Evolutionary conservation across 2,797 vertebrate species (phyloP).

Genomic region (Pygocentrus nattereri): DNA sequence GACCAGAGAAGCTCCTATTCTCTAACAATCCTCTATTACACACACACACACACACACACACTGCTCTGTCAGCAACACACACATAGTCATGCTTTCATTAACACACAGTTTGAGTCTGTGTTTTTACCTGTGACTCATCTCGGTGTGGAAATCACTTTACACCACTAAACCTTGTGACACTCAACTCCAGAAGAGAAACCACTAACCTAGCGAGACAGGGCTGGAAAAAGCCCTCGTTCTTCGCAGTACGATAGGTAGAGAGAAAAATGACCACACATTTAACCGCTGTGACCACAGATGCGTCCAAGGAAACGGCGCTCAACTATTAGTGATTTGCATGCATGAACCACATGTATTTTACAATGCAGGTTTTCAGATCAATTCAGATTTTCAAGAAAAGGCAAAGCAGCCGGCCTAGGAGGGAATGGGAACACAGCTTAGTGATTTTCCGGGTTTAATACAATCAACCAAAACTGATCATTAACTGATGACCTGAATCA

Average conservation of each 20-base stretch:
- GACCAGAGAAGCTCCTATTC: background rate
- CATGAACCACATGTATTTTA: too few species aligned
- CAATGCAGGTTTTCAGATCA: too few species aligned
- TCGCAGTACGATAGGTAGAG: background rate
- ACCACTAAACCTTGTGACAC: background rate
- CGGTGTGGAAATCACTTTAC: background rate
- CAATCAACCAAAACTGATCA: too few species aligned
- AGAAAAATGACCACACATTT: background rate
- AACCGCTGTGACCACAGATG: background rate
- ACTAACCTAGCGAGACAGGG: background rate
- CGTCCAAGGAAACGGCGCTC: background rate
- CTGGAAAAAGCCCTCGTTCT: background rate
- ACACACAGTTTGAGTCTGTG: background rate
- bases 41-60: background rate
- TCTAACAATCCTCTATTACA: background rate
- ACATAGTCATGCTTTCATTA: slow-evolving; percentile 1
- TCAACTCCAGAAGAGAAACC: slow-evolving; percentile 1
- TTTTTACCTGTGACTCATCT: slow-evolving; percentile 27
- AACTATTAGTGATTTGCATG: background rate
- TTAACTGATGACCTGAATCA: too few species aligned
- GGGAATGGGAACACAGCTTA: too few species aligned
- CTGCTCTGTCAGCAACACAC: background rate
- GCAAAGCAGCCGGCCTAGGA: too few species aligned
- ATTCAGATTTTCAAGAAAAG: too few species aligned
- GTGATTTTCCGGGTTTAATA: too few species aligned